Percentiles rank a stretch among this genome's conserved stretches.
Conservation (phyloP, 2,888 invertebrate species). For the Papilio demoleus region DNA sequence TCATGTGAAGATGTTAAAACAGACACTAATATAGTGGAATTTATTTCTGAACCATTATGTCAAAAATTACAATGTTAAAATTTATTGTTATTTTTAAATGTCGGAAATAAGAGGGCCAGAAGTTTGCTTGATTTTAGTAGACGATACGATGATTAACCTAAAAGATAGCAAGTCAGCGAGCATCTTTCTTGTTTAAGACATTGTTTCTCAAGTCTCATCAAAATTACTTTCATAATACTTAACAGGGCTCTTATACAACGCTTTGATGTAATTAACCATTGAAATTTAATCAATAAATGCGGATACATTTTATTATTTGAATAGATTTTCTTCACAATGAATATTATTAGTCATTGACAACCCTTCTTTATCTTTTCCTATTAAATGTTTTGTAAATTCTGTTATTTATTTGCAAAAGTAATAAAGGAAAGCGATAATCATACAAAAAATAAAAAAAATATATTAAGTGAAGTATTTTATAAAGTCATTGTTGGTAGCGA, state of each 20-base stretch:
- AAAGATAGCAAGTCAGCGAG: constrained; percentile 55
- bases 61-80: constrained; percentile 3
- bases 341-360: background rate
- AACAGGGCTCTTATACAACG: constrained; percentile 23
- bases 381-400: background rate
- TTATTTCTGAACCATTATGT: too few species aligned
- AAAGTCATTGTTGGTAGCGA: constrained; percentile 64
- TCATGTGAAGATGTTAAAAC: too few species aligned
- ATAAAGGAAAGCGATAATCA: background rate
- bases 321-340: background rate
- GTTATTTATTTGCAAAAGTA: background rate
- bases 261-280: constrained; percentile 24
- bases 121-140: constrained; percentile 54
- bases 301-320: constrained; percentile 18
- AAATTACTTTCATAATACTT: constrained; percentile 53
- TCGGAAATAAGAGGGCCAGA: background rate
- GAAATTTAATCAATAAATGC: constrained; percentile 15
- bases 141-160: constrained; percentile 61
- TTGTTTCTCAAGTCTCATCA: constrained; percentile 56
- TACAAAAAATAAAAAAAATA: constrained; percentile 20
- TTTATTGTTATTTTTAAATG: too few species aligned
- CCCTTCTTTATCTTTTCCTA: background rate
- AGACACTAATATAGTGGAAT: too few species aligned
- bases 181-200: constrained; percentile 57
- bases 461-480: constrained; percentile 54